These are phyloP conservation scores for Theristicus caerulescens DNA, from an alignment of 2,113 vertebrate genomes.

Conservation along the genomic window DNA sequence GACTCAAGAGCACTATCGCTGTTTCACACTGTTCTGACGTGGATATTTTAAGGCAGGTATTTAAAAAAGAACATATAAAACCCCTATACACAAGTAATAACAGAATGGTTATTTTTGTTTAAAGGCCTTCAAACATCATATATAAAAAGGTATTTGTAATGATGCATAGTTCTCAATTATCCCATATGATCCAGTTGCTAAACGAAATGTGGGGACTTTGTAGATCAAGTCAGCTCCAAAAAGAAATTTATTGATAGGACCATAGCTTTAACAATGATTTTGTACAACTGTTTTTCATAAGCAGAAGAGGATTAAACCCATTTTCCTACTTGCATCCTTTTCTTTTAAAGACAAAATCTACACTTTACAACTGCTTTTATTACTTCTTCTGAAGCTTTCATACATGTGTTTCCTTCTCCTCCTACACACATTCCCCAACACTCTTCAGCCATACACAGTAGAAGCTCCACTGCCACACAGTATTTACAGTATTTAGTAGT, in stretches of 20 bases:
- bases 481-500: background rate
- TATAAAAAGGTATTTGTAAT: background rate
- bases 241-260: background rate
- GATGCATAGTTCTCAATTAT: background rate
- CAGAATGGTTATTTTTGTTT: background rate
- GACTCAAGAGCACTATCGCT: background rate
- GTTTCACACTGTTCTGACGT: background rate
- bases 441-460: background rate
- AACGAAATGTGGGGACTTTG: background rate
- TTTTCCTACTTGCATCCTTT: background rate
- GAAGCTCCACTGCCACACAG: background rate
- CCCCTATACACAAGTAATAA: background rate
- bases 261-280: background rate
- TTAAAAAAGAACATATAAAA: background rate
- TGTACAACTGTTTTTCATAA: background rate
- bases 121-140: background rate
- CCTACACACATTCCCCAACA: background rate
- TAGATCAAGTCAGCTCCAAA: background rate
- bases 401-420: fast-evolving
- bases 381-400: background rate
- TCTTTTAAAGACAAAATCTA: background rate
- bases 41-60: background rate
- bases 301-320: background rate
- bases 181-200: background rate
- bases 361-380: background rate